phyloP scores from a whole-genome alignment of 2,888 invertebrate species.

The Toxonevra muliebris region DNA sequence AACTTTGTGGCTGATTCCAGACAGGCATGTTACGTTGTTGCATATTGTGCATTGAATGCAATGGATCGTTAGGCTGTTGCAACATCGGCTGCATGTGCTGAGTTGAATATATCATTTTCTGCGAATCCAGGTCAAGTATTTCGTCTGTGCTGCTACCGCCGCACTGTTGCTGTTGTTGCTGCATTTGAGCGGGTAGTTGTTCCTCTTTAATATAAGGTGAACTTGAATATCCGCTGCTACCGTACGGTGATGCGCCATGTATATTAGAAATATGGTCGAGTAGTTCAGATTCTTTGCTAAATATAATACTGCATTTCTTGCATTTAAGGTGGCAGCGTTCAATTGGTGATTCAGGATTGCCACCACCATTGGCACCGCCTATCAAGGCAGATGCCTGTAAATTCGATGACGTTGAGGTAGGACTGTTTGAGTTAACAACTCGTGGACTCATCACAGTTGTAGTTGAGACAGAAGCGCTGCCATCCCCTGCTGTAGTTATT shows the following conservation, averaged over 20 bases:
- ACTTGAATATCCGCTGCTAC: constrained; percentile 57
- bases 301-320: constrained; percentile 85
- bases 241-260: constrained; percentile 67
- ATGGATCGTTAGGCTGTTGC: constrained; percentile 52
- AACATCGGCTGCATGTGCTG: constrained; percentile 55
- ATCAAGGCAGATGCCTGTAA: constrained; percentile 46
- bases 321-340: constrained; percentile 70
- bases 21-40: constrained; percentile 55
- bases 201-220: constrained; percentile 61
- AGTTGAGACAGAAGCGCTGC: constrained; percentile 25
- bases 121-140: constrained; percentile 87
- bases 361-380: constrained; percentile 45
- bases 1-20: constrained; percentile 51
- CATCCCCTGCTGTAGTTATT: constrained; percentile 8
- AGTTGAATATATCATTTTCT: constrained; percentile 82
- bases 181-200: constrained; percentile 46
- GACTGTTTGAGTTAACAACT: constrained; percentile 64
- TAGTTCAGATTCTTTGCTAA: constrained; percentile 77
- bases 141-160: constrained; percentile 65
- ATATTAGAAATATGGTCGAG: constrained; percentile 78
- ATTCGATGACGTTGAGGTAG: constrained; percentile 57
- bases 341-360: constrained; percentile 58
- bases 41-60: constrained; percentile 62
- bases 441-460: constrained; percentile 59
- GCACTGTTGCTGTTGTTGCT: constrained; percentile 61